phyloP scores from a whole-genome alignment of 1,140 invertebrate genomes.

The Atta colombica region DNA sequence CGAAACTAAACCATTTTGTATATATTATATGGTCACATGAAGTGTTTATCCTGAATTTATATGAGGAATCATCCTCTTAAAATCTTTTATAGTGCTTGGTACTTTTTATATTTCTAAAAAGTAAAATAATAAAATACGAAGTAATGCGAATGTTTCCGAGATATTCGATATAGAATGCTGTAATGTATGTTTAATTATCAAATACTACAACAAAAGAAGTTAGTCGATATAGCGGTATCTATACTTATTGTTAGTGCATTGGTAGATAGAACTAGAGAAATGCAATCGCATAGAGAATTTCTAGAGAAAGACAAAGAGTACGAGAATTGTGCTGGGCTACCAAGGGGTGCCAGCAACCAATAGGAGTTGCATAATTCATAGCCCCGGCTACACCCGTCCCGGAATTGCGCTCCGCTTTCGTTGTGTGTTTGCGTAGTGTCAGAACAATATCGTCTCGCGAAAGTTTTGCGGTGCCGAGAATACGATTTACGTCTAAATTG shows the following conservation, averaged over 20 bases:
- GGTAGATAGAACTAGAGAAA: constrained; percentile 34
- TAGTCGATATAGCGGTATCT: constrained; percentile 53
- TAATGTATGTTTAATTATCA: constrained; percentile 10
- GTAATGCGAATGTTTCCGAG: background rate
- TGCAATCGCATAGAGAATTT: constrained; percentile 18
- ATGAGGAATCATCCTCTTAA: no score
- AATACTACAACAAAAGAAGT: constrained; percentile 59
- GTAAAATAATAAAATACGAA: background rate
- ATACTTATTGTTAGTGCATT: constrained; percentile 51
- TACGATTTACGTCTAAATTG: constrained; percentile 78
- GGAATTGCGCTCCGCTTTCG: constrained; percentile 78
- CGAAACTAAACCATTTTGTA: no score
- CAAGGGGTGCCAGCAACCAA: constrained; percentile 76
- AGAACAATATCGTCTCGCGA: constrained; percentile 77
- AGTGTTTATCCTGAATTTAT: no score
- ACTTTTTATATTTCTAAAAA: background rate
- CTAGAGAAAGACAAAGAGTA: constrained; percentile 38
- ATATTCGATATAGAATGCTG: background rate
- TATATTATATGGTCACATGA: no score
- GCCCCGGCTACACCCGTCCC: constrained; percentile 79
- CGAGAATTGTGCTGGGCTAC: constrained; percentile 73
- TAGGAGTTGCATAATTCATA: constrained; percentile 83
- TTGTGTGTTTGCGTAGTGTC: constrained; percentile 78
- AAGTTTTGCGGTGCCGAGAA: constrained; percentile 73
- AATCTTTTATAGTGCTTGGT: no score